Evolutionary conservation across 2,888 invertebrate genomes (phyloP), one percentile per base, ranked within the genome.

Genomic region (Pimpla rufipes): DNA sequence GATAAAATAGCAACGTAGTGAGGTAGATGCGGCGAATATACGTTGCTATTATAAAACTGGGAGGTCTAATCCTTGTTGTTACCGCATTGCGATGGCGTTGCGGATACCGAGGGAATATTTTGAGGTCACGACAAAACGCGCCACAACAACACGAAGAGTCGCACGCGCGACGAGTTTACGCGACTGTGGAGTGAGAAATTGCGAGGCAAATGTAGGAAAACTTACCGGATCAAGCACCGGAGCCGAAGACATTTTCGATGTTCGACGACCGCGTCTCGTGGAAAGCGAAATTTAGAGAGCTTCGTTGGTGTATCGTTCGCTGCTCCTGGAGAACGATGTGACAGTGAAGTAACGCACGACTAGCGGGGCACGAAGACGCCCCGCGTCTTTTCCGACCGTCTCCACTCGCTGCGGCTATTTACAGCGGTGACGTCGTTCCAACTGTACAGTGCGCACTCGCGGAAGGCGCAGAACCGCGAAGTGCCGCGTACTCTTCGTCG

Each of bases 151-250:
- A 40, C 45, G 37, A 23, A 21, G 59, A 8, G 3, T 29, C 29
- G 18, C 45, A 45, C 42, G 29, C 45, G 16, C 4, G 23, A 42
- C 21, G n/a, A 16, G n/a, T n/a, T n/a, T n/a, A 16, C 42, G 1
- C 13, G 10, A 21, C 2, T 21, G 35, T 16, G 2, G 16, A 11
- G 7, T 21, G 10, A 29, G 50, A 55, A 7, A 21, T 45, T 35
- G n/a, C 71, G 42, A 16, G 59, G 37, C 2, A 10, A 62, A 75
- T 45, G 6, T 7, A 21, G 16, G 35, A 50, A 8, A 74, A 89
- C 93, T 93, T 83, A 93, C 93, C 7, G 93, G 93, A 90, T 93
- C 91, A 42, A 90, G 85, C 45, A 92, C 86, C 2, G 93, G 91
- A 47, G 89, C 81, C 6, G 85, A 86, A 66, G 93, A 87, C 93